These are phyloP conservation scores for Chironomus striatipennis DNA, from an alignment of 1,140 invertebrate species.

Conservation along the genomic window DNA sequence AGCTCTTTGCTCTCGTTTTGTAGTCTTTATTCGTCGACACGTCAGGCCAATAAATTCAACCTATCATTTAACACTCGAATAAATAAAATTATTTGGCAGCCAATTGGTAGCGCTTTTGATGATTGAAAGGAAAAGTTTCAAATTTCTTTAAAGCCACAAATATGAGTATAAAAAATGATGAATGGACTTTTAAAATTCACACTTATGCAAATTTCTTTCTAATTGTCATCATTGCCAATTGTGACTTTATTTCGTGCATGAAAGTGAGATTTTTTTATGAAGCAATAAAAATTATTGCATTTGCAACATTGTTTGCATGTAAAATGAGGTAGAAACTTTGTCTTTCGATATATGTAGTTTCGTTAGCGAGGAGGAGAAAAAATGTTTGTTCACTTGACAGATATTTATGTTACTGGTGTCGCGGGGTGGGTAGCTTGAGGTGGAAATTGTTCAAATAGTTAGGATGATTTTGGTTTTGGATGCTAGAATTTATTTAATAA, in stretches of 20 bases:
- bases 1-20: not conserved
- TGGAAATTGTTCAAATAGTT: no score
- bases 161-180: no score
- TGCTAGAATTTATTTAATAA: no score
- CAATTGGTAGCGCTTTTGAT: not conserved
- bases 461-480: no score
- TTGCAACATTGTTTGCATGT: not conserved
- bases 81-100: not conserved
- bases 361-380: no score
- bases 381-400: no score
- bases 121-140: not conserved
- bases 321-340: no score
- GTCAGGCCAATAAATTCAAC: not conserved
- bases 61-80: not conserved
- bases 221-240: not conserved
- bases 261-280: slow-evolving; percentile 14
- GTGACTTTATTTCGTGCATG: not conserved
- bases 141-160: not conserved
- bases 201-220: not conserved
- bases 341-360: no score
- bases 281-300: not conserved
- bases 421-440: no score
- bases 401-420: no score
- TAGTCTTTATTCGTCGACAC: not conserved
- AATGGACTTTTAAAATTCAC: not conserved